Base-by-base conservation (phyloP, 2,113 vertebrate genomes). In the Odontophorus gujanensis region DNA sequence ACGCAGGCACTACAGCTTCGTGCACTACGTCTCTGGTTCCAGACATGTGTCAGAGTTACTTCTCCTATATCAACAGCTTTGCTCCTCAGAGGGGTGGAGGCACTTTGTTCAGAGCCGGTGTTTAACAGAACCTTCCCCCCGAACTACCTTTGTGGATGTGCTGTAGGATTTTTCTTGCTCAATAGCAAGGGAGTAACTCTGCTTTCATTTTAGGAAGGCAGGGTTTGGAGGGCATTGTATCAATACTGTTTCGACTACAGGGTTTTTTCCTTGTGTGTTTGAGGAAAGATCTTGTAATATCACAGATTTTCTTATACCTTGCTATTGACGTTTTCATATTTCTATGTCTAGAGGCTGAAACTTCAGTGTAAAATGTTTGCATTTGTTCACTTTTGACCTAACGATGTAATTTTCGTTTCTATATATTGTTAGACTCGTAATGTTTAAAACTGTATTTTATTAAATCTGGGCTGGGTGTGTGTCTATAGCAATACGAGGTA, bases 401-500 rank as follows among this genome's bases (percentile, higher is more conserved):
- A 96, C 57, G 96, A 97, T 97, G 97, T 98, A 97, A 92, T 96
- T 98, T 98, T 98, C 96, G 97, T 97, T 98, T 97, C 96, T 97
- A 96, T 98, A 97, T 95, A 97, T 95, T 96, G 98, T 97, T 98
- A 98, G 98, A 98, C 96, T 97, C 97, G 98, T 98, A 98, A 98
- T 88, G 98, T 98, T 98, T 97, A 93, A 97, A 98, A 95, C 89
- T 95, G 98, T 98, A 97, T 98, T 98, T 98, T 98, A 97, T 97
- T 96, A 98, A 98, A 96, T 98, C 98, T 97, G 98, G 97, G 97
- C 96, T 98, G 98, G 98, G 97, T 98, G 97, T 98, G 98, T 98
- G 98, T 98, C 97, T 96, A 98, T 98, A 99, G 98, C 98, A 99
- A 99, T 99, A 99, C 98, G 98, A 98, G 97, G 98, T 98, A 98